Percentiles rank a stretch among this genome's conserved stretches.
These are phyloP conservation scores for Parasteatoda tepidariorum DNA, from an alignment of 1,140 invertebrate genomes.

Conservation along the genomic window DNA sequence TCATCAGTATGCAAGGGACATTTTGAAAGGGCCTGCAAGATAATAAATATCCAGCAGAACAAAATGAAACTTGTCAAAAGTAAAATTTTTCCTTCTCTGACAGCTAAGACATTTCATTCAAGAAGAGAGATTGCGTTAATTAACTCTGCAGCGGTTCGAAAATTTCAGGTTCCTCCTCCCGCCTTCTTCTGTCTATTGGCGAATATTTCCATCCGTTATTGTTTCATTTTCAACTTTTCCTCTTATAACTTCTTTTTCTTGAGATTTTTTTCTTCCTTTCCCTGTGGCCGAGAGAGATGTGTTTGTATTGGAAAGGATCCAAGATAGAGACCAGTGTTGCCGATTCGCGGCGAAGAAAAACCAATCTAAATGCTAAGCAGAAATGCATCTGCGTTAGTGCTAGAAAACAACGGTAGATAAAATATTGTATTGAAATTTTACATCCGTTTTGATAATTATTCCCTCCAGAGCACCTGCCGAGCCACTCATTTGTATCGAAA, in stretches of 20 bases:
- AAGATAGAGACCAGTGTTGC: slow-evolving; percentile 19
- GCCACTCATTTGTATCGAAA: slow-evolving; percentile 24
- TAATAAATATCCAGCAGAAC: slow-evolving; percentile 50
- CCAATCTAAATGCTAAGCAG: slow-evolving; percentile 54
- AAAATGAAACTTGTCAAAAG: slow-evolving; percentile 58
- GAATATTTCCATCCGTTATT: slow-evolving; percentile 38
- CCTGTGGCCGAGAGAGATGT: background rate
- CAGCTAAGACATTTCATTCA: slow-evolving; percentile 52
- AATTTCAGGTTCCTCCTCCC: background rate
- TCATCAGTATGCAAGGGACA: slow-evolving; percentile 41
- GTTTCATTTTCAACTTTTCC: slow-evolving; percentile 16
- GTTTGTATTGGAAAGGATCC: slow-evolving; percentile 56
- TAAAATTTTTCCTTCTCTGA: slow-evolving; percentile 48
- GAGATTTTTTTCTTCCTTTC: no score
- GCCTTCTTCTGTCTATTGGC: background rate
- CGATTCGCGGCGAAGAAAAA: slow-evolving; percentile 25
- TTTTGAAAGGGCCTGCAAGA: slow-evolving; percentile 33
- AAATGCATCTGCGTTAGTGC: slow-evolving; percentile 15
- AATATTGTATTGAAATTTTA: slow-evolving; percentile 58
- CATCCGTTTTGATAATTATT: slow-evolving; percentile 55
- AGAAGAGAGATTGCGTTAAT: slow-evolving; percentile 53
- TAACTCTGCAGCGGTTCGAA: slow-evolving; percentile 39
- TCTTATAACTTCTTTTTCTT: background rate
- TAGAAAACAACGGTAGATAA: slow-evolving; percentile 39
- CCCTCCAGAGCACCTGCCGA: slow-evolving; percentile 25